These are phyloP conservation scores for Oreochromis tanganicae DNA, from an alignment of 2,113 vertebrate genomes.

Conservation along the genomic window DNA sequence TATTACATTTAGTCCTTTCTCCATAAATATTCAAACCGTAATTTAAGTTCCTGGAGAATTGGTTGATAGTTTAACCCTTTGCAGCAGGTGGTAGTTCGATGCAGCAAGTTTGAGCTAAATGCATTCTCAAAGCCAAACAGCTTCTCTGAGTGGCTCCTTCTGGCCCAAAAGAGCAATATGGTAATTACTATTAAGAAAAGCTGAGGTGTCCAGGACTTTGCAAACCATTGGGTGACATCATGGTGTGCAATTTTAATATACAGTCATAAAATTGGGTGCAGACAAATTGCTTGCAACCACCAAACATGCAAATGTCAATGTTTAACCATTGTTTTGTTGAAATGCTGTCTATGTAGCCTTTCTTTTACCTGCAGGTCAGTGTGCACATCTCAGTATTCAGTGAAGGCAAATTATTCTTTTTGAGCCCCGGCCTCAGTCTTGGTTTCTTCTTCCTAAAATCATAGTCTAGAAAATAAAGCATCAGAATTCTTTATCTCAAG, in stretches of 20 bases:
- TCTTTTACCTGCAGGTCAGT: slow-evolving; percentile 88
- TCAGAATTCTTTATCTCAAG: background rate
- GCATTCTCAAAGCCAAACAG: background rate
- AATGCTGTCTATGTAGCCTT: background rate
- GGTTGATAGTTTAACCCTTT: background rate
- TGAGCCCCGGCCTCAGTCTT: slow-evolving; percentile 85
- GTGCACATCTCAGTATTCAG: slow-evolving; percentile 88
- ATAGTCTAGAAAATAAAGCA: slow-evolving; percentile 75
- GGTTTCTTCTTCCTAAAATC: slow-evolving; percentile 90
- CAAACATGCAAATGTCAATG: background rate
- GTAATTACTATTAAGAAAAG: background rate
- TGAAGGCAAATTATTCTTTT: slow-evolving; percentile 83
- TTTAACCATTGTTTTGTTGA: background rate
- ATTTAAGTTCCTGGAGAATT: background rate
- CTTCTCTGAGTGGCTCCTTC: background rate
- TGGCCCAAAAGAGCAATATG: background rate
- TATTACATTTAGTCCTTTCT: background rate
- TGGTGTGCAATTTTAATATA: background rate
- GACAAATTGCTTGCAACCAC: background rate
- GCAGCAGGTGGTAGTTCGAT: background rate
- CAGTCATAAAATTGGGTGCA: background rate
- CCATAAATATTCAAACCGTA: background rate
- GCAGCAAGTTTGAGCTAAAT: background rate
- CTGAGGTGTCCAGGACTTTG: background rate
- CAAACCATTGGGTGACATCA: background rate